Evolutionary conservation across 2,113 vertebrate species (phyloP), one percentile per base, ranked within the genome.

Genomic region (Atractosteus spatula): DNA sequence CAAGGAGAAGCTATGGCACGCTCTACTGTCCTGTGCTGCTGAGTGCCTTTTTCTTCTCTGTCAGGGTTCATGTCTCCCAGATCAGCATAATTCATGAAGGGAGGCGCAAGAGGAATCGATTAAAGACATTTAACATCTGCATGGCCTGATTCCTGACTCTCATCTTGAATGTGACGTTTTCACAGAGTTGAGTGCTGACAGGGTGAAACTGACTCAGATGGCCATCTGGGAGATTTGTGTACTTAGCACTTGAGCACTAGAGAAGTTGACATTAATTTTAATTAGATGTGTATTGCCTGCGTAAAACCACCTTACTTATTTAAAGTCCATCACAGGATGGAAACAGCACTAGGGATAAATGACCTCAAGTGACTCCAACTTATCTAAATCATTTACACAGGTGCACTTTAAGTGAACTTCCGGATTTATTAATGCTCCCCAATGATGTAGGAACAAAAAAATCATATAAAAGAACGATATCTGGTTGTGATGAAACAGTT

Each of bases 241-340:
- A 87, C 81, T 87, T 85, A 86, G 84, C 88, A 77, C 82, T 71
- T 72, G 85, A 83, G 72, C 45, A 47, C 70, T 47, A 66, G 78
- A 69, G 79, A 80, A 80, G 80, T 79, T 90, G 90, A 88, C 89
- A 92, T 90, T 91, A 86, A 86, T 87, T 91, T 89, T 91, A 91
- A 92, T 91, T 91, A 90, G 86, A 81, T 69, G 79, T 80, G 84
- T 81, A 82, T 81, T 86, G 83, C 83, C 84, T 85, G 81, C 41
- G 67, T 7, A 45, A 51, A 72, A 72, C 56, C 62, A 82, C 79
- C 78, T 78, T 55, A 74, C 70, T 70, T 45, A 69, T 59, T 81
- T 71, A 69, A 64, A 55, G 55, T 65, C 65, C 67, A 68, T 73
- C 71, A 41, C 17, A 42, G 74, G 76, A 54, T 54, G 74, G 55